Base-by-base conservation (phyloP, 2,797 vertebrate species). In the Melanotaenia trifasciata region DNA sequence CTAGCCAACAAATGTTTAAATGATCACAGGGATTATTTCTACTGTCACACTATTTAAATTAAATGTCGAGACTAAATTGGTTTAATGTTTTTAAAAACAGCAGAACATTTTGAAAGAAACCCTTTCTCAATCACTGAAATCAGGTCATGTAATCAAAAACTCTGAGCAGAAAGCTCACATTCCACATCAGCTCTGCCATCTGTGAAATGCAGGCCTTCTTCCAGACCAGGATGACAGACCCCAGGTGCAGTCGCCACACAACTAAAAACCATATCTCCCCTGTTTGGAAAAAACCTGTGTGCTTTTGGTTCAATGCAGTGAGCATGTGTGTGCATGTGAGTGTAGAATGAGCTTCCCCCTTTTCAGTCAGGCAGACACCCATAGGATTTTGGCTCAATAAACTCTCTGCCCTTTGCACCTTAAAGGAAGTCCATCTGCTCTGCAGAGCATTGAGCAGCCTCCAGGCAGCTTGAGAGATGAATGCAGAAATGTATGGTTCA, bases 351-450 rank as follows among this genome's bases (percentile, higher is more conserved):
- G 87, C 87, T 85, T 87, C 79, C 81, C 70, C 67, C 45, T 74
- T 84, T 73, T 70, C 80, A 80, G 79, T 84, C 70, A 64, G 62
- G 74, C 87, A 90, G 87, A 92, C 87, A 91, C 90, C 90, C 87
- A 60, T 32, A 90, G 91, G 91, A 92, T 89, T 90, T 80, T 79
- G 73, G 91, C 87, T 92, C 84, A 88, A 92, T 91, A 91, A 90
- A 91, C 76, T 85, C 79, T 74, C 69, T 91, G 87, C 80, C 90
- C 92, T 92, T 79, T 89, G 87, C 85, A 86, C 92, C 76, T 75
- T 74, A 28, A 78, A 90, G 90, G 88, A 93, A 91, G 91, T 89
- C 90, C 90, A 91, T 92, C 84, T 91, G 93, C 85, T 84, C 71
- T 71, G 74, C 72, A 80, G 83, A 84, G 87, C 58, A 85, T 83